phyloP scores from a whole-genome alignment of 30 jellyfish, hydroid and myxozoan genomes.

The Aurelia sp. region DNA sequence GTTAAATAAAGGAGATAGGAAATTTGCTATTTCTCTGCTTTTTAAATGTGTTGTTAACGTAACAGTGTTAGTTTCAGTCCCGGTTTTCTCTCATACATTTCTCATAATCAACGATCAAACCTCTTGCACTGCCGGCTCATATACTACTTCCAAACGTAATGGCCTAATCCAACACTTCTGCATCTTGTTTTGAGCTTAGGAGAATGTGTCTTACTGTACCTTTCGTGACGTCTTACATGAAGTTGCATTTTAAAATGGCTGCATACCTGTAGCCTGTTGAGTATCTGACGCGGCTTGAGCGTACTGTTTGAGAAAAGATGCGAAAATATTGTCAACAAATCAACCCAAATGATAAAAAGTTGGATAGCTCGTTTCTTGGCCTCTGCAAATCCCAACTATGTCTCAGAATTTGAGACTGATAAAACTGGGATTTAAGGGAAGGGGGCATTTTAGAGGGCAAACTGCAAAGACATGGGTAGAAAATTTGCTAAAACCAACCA shows the following conservation, averaged over 20 bases:
- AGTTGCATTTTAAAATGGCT: conserved; percentile 7
- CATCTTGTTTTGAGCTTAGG: not conserved
- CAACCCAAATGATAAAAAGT: conserved; percentile 12
- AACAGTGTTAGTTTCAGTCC: too few species aligned
- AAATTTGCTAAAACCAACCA: not conserved
- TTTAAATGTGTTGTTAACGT: too few species aligned
- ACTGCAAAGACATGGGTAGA: too few species aligned
- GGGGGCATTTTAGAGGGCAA: too few species aligned
- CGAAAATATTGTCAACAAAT: conserved; percentile 51
- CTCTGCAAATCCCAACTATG: not conserved
- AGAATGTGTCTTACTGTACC: conserved; percentile 64
- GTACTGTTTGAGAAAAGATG: conserved; percentile 76
- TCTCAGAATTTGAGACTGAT: not conserved
- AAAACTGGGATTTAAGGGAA: too few species aligned
- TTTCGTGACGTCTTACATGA: conserved; percentile 20
- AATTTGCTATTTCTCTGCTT: too few species aligned
- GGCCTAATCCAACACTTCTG: not conserved
- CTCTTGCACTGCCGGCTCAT: too few species aligned
- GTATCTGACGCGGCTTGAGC: conserved; percentile 83
- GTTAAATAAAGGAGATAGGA: too few species aligned
- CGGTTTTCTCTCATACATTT: too few species aligned
- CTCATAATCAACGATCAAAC: too few species aligned
- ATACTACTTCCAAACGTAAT: too few species aligned
- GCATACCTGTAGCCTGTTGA: conserved; percentile 85
- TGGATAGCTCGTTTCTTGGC: conserved; percentile 1